Conservation (phyloP, 2,113 vertebrate genomes). For the Macheiramphus alcinus region DNA sequence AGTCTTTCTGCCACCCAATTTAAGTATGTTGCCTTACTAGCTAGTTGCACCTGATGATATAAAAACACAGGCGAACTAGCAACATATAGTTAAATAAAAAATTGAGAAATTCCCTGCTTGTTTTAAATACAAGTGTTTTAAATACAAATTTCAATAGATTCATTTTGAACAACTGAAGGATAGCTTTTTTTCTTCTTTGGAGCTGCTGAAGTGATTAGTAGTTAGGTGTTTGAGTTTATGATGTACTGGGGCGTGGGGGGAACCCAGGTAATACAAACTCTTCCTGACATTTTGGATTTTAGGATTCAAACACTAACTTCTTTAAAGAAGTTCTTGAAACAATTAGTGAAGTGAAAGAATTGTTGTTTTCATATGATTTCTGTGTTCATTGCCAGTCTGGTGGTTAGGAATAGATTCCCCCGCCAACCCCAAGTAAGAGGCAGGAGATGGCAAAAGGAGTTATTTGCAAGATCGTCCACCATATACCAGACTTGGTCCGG, state of each 20-base stretch:
- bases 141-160: neutral
- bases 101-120: neutral
- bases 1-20: neutral
- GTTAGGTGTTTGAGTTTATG: neutral
- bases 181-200: neutral
- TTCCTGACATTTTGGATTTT: neutral
- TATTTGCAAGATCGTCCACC: neutral
- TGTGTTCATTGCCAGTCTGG: neutral
- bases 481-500: neutral
- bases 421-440: neutral
- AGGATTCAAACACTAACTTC: neutral
- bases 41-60: neutral
- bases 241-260: neutral
- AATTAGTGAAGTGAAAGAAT: neutral
- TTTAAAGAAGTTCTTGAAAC: neutral
- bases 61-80: neutral
- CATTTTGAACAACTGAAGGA: neutral
- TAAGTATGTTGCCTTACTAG: neutral
- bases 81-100: neutral
- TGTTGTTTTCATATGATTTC: neutral
- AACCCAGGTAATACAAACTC: neutral
- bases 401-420: neutral
- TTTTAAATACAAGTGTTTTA: neutral
- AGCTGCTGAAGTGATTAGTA: neutral
- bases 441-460: neutral